A percentile compares a stretch with the other conserved stretches of the same genome.
Conservation (phyloP, 2,888 invertebrate species). For the Drosophila prolongata region DNA sequence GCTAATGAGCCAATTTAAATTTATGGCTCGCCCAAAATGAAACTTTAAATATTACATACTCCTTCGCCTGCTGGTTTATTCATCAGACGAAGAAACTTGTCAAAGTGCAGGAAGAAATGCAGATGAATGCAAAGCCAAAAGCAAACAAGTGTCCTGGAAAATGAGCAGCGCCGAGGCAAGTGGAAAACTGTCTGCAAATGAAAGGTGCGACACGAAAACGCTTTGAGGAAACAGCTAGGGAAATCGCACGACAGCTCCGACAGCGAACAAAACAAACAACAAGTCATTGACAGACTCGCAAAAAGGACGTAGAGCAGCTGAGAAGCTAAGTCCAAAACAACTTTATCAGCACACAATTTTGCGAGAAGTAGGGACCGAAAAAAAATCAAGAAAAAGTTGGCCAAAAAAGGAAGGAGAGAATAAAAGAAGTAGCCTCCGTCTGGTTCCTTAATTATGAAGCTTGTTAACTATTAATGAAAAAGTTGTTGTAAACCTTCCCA, state of each 20-base stretch:
- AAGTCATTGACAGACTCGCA: slow-evolving; percentile 61
- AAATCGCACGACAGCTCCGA: slow-evolving; percentile 57
- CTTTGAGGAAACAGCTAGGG: slow-evolving; percentile 51
- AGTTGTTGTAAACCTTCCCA: slow-evolving; percentile 63
- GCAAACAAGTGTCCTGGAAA: slow-evolving; percentile 59
- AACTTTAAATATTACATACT: slow-evolving; percentile 22
- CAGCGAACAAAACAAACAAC: slow-evolving; percentile 54
- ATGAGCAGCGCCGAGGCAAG: slow-evolving; percentile 51
- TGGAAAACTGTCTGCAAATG: slow-evolving; percentile 55
- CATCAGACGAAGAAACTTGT: slow-evolving; percentile 14
- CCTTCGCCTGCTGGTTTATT: slow-evolving; percentile 17
- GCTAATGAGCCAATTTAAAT: slow-evolving; percentile 79
- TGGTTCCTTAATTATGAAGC: slow-evolving; percentile 74
- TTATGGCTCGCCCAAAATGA: slow-evolving; percentile 46
- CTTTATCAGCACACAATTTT: slow-evolving; percentile 56
- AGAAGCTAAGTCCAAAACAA: slow-evolving; percentile 41
- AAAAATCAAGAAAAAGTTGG: slow-evolving; percentile 32
- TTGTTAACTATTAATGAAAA: slow-evolving; percentile 80
- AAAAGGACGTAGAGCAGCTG: background rate
- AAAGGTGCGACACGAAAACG: slow-evolving; percentile 58
- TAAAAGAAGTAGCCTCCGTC: slow-evolving; percentile 33
- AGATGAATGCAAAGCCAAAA: slow-evolving; percentile 21
- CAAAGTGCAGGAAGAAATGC: slow-evolving; percentile 15
- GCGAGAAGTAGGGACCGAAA: slow-evolving; percentile 23
- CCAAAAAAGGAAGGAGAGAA: slow-evolving; percentile 12